Conservation (phyloP, 2,797 vertebrate genomes). For the Odontamblyopus rebecca region DNA sequence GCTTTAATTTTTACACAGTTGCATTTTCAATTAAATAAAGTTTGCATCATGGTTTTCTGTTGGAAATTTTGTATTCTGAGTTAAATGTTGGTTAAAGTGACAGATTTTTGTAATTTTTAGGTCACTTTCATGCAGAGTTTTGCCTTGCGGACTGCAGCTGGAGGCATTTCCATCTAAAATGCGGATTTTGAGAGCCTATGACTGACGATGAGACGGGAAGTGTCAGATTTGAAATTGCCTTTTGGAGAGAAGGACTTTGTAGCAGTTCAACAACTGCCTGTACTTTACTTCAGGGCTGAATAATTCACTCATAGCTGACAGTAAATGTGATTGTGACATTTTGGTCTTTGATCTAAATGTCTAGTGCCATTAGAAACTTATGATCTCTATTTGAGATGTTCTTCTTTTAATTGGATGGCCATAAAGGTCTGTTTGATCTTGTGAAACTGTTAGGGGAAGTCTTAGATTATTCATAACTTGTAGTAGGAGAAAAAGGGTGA, state of each 20-base stretch:
- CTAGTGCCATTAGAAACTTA: neutral
- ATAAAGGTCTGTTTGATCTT: slow-evolving; percentile 2
- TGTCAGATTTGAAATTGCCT: slow-evolving; percentile 22
- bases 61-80: slow-evolving; percentile 13
- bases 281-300: slow-evolving; percentile 9
- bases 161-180: slow-evolving; percentile 26
- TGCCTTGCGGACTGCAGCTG: slow-evolving; percentile 24
- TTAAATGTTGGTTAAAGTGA: slow-evolving; percentile 14
- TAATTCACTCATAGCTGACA: slow-evolving; percentile 13
- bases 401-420: slow-evolving; percentile 1
- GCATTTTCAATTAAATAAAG: slow-evolving; percentile 31
- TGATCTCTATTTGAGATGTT: slow-evolving; percentile 6
- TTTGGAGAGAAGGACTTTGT: slow-evolving; percentile 20
- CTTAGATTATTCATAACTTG: slow-evolving; percentile 31
- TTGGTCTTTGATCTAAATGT: neutral
- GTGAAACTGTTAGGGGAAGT: neutral
- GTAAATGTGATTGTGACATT: neutral
- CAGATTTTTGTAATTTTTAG: slow-evolving; percentile 23
- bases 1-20: slow-evolving; percentile 19
- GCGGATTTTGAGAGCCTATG: slow-evolving; percentile 27
- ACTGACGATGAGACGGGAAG: slow-evolving; percentile 12
- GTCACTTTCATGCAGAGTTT: slow-evolving; percentile 22
- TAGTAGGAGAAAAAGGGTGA: slow-evolving; percentile 17
- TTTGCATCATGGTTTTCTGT: slow-evolving; percentile 5
- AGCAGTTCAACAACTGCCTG: slow-evolving; percentile 9